Conservation (phyloP, 2,797 vertebrate genomes). For the Gymnopithys bicolor region DNA sequence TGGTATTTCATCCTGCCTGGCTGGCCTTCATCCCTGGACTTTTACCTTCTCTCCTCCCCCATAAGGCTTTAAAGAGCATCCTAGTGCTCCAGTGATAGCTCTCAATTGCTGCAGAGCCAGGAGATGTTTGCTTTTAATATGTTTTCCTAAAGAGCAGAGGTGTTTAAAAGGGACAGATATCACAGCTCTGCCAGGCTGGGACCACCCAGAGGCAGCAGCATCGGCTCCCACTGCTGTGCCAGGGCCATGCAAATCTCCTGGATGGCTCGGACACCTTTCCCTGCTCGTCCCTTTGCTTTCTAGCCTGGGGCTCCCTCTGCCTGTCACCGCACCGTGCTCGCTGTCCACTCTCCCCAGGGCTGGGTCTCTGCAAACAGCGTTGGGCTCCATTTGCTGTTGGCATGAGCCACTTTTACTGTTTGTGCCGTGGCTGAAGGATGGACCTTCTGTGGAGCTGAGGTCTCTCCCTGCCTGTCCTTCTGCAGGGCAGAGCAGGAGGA, state of each 20-base stretch:
- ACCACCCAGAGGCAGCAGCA: rapidly evolving
- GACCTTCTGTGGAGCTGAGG: not conserved
- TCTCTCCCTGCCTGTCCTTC: not conserved
- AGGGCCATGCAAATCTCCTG: not conserved
- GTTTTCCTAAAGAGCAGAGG: not conserved
- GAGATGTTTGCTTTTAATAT: conserved; percentile 6
- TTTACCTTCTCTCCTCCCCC: not conserved
- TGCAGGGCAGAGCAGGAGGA: not conserved
- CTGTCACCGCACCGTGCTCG: rapidly evolving
- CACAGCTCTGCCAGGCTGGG: not conserved
- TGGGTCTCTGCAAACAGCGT: not conserved
- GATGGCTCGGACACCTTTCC: not conserved
- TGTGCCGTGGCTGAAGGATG: not conserved
- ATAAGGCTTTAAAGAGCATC: not conserved
- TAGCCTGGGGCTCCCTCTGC: conserved; percentile 50
- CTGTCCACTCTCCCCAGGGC: not conserved
- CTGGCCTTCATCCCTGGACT: not conserved
- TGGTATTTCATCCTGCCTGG: not conserved
- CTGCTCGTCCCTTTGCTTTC: not conserved
- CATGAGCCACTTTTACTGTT: not conserved
- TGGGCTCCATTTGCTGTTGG: not conserved
- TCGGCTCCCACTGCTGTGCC: rapidly evolving
- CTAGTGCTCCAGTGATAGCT: not conserved
- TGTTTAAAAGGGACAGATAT: not conserved
- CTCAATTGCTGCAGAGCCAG: not conserved